Evolutionary conservation across 2,113 vertebrate genomes (phyloP).

Genomic region (Bagarius yarrelli): DNA sequence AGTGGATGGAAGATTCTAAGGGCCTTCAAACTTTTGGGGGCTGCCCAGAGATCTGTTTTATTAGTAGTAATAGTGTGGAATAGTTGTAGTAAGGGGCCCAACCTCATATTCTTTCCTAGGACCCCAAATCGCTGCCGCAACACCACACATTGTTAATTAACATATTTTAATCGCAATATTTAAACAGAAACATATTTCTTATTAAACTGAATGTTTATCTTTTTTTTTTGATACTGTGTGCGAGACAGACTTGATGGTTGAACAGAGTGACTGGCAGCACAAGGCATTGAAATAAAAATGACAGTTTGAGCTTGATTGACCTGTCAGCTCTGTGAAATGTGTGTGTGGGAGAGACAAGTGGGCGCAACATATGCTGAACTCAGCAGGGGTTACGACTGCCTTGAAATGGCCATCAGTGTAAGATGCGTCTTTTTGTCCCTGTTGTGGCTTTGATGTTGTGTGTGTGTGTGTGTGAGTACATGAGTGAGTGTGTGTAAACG

Average conservation of each 20-base stretch:
- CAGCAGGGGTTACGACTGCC: conserved; percentile 67
- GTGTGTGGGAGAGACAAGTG: conserved; percentile 56
- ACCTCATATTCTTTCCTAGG: too few relatives aligned
- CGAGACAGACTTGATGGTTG: conserved; percentile 7
- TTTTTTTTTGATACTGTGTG: too few relatives aligned
- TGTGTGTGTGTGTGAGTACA: neutral
- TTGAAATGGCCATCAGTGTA: conserved; percentile 60
- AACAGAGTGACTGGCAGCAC: conserved; percentile 62
- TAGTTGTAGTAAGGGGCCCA: too few relatives aligned
- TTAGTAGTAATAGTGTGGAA: too few relatives aligned
- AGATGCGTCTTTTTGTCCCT: conserved; percentile 10
- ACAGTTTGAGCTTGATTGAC: conserved; percentile 68
- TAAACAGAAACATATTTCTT: too few relatives aligned
- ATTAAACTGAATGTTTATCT: too few relatives aligned
- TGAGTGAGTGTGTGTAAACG: neutral
- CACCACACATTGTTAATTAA: too few relatives aligned
- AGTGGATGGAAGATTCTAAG: too few relatives aligned
- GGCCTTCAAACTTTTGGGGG: too few relatives aligned
- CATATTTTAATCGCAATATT: too few relatives aligned
- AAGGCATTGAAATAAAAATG: conserved; percentile 64
- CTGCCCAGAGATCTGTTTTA: too few relatives aligned
- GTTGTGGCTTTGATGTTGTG: neutral
- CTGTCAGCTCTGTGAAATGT: conserved; percentile 50
- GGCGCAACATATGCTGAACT: conserved; percentile 61
- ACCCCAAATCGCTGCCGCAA: too few relatives aligned